A percentile compares a stretch with the other conserved stretches of the same genome.
These are phyloP conservation scores for Rhagoletis zephyria DNA, from an alignment of 1,140 invertebrate genomes.

Conservation along the genomic window DNA sequence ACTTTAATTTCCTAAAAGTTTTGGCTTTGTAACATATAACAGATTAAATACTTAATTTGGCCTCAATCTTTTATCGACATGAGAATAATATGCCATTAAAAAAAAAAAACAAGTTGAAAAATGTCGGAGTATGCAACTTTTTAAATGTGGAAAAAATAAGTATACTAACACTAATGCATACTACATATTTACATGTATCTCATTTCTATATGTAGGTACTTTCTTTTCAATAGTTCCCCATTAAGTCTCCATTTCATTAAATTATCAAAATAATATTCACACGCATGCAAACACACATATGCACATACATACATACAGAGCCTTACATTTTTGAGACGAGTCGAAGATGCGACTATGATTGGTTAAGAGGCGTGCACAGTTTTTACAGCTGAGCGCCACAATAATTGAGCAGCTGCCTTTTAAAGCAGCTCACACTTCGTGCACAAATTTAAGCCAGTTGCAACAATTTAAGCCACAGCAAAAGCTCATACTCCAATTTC, in stretches of 20 bases:
- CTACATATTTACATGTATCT: background rate
- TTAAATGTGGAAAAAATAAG: no score
- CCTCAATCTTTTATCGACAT: no score
- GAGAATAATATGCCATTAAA: no score
- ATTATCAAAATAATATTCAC: background rate
- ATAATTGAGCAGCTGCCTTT: background rate
- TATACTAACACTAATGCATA: no score
- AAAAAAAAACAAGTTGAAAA: no score
- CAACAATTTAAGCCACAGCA: background rate
- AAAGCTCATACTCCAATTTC: background rate
- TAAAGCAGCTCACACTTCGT: background rate
- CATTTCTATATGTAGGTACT: background rate
- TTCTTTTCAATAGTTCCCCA: conserved; percentile 4
- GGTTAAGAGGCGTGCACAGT: conserved; percentile 32
- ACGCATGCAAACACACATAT: background rate
- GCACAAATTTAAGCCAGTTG: background rate
- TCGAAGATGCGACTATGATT: conserved; percentile 29
- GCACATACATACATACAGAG: background rate
- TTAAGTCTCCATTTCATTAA: background rate
- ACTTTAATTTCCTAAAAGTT: no score
- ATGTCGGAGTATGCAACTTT: no score
- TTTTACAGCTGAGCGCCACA: background rate
- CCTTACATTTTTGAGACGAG: background rate
- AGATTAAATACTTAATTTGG: no score
- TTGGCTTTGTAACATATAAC: no score